Base-by-base conservation (phyloP, 2,113 vertebrate species). In the Ptilonorhynchus violaceus region DNA sequence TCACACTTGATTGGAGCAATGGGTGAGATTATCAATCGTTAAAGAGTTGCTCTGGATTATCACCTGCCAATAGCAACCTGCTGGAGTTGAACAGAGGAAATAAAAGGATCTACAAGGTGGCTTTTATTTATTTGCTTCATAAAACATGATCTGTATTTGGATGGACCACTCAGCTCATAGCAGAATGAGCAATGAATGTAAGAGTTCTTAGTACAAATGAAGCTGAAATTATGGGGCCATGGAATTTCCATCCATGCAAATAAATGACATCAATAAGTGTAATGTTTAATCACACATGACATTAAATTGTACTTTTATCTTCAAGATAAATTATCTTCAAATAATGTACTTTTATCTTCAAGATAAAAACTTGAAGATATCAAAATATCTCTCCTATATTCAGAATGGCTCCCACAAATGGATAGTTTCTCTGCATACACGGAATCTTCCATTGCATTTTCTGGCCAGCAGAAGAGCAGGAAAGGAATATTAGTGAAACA, bases 251-350 rank as follows among this genome's bases (percentile, higher is more conserved):
- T 66, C 23, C 6, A 15, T 52, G 18, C 14, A 68, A 82, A 72
- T 27, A 60, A 67, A 59, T 58, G 6, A 5, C 8, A 49, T 62
- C 3, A 21, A 42, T 11, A n/a, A 0, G 1, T 41, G n/a, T 28
- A 83, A 47, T 33, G 4, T 73, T 72, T 76, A 69, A 50, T 74
- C 28, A 27, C 33, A 74, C 8, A 14, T 67, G 42, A 35, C 2
- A 5, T 77, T 87, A 63, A 88, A n/a, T n/a, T n/a, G n/a, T n/a
- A n/a, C n/a, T n/a, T n/a, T n/a, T n/a, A n/a, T n/a, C n/a, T n/a
- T n/a, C n/a, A n/a, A n/a, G n/a, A n/a, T n/a, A n/a, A n/a, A n/a
- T n/a, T n/a, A n/a, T n/a, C n/a, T n/a, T n/a, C n/a, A n/a, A n/a
- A n/a, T n/a, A n/a, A n/a, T n/a, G n/a, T n/a, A n/a, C n/a, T n/a